A percentile compares a stretch with the other conserved stretches of the same genome.
Conservation (phyloP, 2,797 vertebrate genomes). For the Agapornis canus region DNA sequence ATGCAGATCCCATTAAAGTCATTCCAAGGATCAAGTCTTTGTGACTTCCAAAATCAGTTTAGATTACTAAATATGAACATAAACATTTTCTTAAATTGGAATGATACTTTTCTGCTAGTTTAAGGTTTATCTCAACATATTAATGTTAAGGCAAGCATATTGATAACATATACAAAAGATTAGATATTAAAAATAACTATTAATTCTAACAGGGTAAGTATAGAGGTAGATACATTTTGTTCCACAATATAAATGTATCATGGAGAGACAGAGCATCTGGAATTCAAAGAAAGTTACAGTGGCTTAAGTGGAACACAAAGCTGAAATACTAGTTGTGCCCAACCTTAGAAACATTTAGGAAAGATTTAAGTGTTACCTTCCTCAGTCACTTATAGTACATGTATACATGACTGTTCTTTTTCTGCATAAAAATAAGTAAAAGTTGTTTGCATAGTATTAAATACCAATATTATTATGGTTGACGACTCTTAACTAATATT, state of each 20-base stretch:
- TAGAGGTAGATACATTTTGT: background rate
- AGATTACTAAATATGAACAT: background rate
- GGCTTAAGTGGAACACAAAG: background rate
- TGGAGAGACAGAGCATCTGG: background rate
- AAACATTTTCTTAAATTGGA: background rate
- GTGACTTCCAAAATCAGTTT: background rate
- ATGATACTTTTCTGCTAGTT: background rate
- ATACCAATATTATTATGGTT: background rate
- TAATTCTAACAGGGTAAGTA: background rate
- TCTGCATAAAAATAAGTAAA: background rate
- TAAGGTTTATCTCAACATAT: background rate
- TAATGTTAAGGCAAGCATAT: background rate
- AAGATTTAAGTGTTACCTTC: background rate
- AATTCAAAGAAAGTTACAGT: background rate
- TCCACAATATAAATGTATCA: background rate
- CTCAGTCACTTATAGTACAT: background rate
- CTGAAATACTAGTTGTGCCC: background rate
- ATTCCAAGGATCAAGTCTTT: background rate
- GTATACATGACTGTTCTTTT: background rate
- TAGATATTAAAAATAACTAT: background rate
- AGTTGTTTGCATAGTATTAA: background rate
- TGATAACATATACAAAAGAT: background rate
- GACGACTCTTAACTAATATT: background rate
- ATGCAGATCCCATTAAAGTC: background rate
- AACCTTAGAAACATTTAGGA: background rate